A percentile compares a stretch with the other conserved stretches of the same genome.
Evolutionary conservation across 2,113 vertebrate species (phyloP).

Genomic region (Odocoileus hemionus): DNA sequence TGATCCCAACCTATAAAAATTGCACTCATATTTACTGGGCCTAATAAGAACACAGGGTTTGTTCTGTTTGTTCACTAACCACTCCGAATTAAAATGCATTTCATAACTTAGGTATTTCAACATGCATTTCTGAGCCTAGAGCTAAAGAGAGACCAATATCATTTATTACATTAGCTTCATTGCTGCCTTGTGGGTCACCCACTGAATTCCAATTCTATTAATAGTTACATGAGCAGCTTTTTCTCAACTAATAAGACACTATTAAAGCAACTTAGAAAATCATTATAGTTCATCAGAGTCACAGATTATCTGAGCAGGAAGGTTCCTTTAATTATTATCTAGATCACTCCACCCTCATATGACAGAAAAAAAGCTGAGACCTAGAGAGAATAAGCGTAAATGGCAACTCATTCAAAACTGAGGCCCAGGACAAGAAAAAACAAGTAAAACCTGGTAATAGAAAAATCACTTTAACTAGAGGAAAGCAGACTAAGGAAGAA

Average conservation of each 20-base stretch:
- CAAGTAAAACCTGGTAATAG: background rate
- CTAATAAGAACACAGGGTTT: constrained; percentile 3
- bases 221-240: background rate
- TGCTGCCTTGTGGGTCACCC: background rate
- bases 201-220: constrained; percentile 14
- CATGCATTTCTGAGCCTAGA: background rate
- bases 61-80: background rate
- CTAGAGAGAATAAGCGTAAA: background rate
- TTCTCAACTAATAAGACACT: background rate
- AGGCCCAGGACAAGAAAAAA: background rate
- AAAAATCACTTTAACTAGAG: constrained; percentile 14
- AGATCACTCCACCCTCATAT: background rate
- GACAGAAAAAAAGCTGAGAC: background rate
- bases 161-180: background rate
- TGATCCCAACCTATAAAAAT: background rate
- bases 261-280: constrained; percentile 33
- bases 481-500: background rate
- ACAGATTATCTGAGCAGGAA: background rate
- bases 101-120: background rate
- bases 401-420: background rate
- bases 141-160: background rate
- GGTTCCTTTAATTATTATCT: background rate
- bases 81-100: constrained; percentile 14
- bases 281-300: background rate
- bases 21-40: background rate